Conservation (phyloP, 2,797 vertebrate species). For the Ambastaia sidthimunki region DNA sequence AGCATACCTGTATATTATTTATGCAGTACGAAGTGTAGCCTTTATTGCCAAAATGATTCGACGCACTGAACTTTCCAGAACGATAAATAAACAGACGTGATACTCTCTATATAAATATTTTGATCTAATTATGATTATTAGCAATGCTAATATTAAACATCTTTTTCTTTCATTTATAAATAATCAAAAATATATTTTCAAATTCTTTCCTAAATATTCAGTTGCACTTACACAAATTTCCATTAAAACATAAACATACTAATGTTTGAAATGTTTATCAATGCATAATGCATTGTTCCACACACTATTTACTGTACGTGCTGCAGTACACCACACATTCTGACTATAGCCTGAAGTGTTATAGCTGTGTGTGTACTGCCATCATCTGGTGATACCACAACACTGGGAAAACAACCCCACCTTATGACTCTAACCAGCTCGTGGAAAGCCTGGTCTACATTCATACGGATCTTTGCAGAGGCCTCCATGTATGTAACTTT, state of each 20-base stretch:
- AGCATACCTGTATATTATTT: not conserved
- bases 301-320: not conserved
- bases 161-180: not conserved
- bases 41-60: no score
- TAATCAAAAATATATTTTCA: not conserved
- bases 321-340: not conserved
- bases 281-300: not conserved
- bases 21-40: not conserved
- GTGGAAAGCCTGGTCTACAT: slow-evolving; percentile 99
- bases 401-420: slow-evolving; percentile 70
- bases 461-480: slow-evolving; percentile 99
- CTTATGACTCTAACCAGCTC: slow-evolving; percentile 98
- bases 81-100: no score
- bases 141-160: no score
- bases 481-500: slow-evolving; percentile 99
- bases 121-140: no score
- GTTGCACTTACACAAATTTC: no score
- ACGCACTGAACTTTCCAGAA: no score
- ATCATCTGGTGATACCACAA: slow-evolving; percentile 39
- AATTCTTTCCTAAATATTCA: no score
- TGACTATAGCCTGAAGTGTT: not conserved
- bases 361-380: slow-evolving; percentile 28
- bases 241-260: no score
- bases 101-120: no score
- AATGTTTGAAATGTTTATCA: not conserved